Base-by-base conservation (phyloP, 2,797 vertebrate species). In the Borostomias antarcticus region DNA sequence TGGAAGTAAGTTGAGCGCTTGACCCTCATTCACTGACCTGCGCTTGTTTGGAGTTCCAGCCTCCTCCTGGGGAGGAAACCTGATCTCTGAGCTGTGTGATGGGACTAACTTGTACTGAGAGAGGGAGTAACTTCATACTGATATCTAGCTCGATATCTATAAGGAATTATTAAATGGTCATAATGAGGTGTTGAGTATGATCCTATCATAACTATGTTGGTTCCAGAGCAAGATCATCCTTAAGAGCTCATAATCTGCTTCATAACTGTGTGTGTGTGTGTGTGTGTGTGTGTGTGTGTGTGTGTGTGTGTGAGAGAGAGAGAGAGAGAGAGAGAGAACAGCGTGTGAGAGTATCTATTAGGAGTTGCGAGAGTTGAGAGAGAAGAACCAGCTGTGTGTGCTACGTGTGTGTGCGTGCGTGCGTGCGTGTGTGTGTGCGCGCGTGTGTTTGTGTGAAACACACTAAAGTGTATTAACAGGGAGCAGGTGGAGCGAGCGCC, bases 31-130 rank as follows among this genome's bases (percentile, higher is more conserved):
- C 70, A 56, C 29, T 86, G 82, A 88, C 77, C 51, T 68, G 66
- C 28, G 65, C 40, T 77, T 85, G 76, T 77, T 84, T 86, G 75
- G 66, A 72, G 63, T 68, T 80, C n/a, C n/a, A 79, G 82, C 73
- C 74, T 75, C 58, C 72, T 70, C 58, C 68, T 40, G 69, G 52
- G 67, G 72, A 64, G 45, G 63, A 58, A 81, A 85, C 76, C 70
- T 56, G 64, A 85, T 61, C 74, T 79, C 65, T 68, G 28, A 65
- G 1, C n/a, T 53, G 54, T 53, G 54, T 53, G 68, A 66, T 66
- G 40, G 30, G 45, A 19, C 23, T 15, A 4, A 9, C n/a, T 26
- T 28, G 25, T 13, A 30, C 17, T 2, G 17, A 7, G 60, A 47
- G 26, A 9, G 4, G 19, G 62, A 30, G 21, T 3, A 13, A 33